Percentiles rank a stretch among this genome's conserved stretches.
These are phyloP conservation scores for Sesamia inferens DNA, from an alignment of 2,888 invertebrate species.

Conservation along the genomic window DNA sequence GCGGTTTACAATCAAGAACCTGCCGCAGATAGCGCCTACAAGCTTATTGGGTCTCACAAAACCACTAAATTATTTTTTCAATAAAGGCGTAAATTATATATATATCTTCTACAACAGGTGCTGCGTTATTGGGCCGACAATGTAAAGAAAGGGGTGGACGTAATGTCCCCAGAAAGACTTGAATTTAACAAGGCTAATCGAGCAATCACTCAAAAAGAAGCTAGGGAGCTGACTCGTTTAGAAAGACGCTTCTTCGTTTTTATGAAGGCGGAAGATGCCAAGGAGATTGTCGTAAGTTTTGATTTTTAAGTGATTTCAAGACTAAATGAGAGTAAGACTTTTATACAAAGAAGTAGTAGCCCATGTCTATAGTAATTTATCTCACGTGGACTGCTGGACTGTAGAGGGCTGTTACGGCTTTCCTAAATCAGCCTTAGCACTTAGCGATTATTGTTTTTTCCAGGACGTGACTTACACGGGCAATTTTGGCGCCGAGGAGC, in stretches of 20 bases:
- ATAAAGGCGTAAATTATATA: not conserved
- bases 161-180: not conserved
- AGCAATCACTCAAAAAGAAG: conserved; percentile 17
- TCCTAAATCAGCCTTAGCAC: not conserved
- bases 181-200: not conserved
- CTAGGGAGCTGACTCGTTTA: conserved; percentile 18
- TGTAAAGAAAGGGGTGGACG: conserved; percentile 16
- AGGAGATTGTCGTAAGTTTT: conserved; percentile 31
- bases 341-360: not conserved
- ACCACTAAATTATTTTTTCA: no score
- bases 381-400: not conserved
- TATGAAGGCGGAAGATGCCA: conserved; percentile 33
- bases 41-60: no score
- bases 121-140: conserved; percentile 37
- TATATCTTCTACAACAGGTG: conserved; percentile 13
- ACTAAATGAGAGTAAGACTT: not conserved
- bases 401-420: no score
- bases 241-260: conserved; percentile 39
- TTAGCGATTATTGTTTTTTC: not conserved
- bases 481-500: conserved; percentile 15
- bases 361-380: not conserved
- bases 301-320: not conserved
- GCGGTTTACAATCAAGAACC: not conserved
- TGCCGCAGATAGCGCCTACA: not conserved
- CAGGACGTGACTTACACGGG: conserved; percentile 44